These are phyloP conservation scores for Morpho deidamia DNA, from an alignment of 2,888 invertebrate species.

Conservation along the genomic window DNA sequence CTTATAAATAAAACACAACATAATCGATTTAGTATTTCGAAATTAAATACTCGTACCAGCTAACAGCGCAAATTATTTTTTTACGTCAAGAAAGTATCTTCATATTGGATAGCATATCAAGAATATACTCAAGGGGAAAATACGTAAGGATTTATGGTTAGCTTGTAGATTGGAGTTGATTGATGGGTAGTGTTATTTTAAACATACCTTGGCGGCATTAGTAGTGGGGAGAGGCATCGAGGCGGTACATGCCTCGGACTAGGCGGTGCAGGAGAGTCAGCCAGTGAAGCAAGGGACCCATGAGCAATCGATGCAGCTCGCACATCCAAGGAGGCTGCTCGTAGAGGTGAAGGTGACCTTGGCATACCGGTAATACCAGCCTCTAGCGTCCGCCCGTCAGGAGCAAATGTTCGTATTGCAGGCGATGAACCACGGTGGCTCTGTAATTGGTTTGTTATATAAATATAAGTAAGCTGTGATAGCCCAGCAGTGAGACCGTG, in stretches of 20 bases:
- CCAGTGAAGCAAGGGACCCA: slow-evolving; percentile 83
- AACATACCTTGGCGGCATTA: slow-evolving; percentile 83
- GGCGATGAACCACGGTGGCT: slow-evolving; percentile 90
- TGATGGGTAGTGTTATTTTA: no score
- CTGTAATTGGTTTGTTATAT: slow-evolving; percentile 41
- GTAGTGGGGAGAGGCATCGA: slow-evolving; percentile 86
- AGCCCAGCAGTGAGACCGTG: no score
- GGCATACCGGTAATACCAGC: slow-evolving; percentile 78
- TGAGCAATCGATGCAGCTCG: slow-evolving; percentile 85
- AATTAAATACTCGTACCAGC: no score
- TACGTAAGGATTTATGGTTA: no score
- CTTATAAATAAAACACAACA: no score
- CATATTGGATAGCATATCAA: no score
- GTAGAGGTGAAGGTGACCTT: slow-evolving; percentile 87
- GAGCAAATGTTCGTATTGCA: slow-evolving; percentile 89
- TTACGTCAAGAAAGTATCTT: no score
- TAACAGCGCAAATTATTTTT: no score
- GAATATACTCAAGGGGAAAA: no score
- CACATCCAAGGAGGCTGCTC: slow-evolving; percentile 87
- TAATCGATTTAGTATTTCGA: no score
- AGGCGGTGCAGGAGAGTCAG: slow-evolving; percentile 67
- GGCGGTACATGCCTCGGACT: slow-evolving; percentile 67
- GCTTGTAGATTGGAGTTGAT: no score
- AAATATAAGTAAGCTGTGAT: no score
- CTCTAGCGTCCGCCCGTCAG: slow-evolving; percentile 84